Evolutionary conservation across 2,888 invertebrate genomes (phyloP), one percentile per base, ranked within the genome.

Genomic region (Ichneumoninae sp.): DNA sequence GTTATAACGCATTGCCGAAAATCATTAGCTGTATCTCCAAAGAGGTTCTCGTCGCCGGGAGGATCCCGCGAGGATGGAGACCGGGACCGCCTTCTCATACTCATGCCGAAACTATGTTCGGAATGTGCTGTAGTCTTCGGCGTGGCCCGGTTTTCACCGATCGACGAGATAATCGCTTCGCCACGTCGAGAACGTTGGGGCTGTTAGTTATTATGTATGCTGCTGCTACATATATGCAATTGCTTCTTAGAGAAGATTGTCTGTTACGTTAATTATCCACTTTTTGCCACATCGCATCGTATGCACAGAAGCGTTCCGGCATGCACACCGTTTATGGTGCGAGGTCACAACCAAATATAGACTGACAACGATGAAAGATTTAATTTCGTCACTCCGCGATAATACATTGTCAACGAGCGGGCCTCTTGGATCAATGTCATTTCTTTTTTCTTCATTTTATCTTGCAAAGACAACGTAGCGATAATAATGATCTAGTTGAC

Each of bases 91-190:
- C 47, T 52, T 22, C 47, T 47, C 52, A 33, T 13, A 63, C 22
- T 83, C 69, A 83, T 73, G 75, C 54, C 75, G 26, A 65, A 79
- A 79, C 65, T 75, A 75, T 75, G 78, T 50, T 60, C 16, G 74
- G 76, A 81, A 84, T 81, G 76, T 69, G 65, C 70, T 52, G 83
- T 60, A 50, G 76, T 66, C 50, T 54, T 85, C 81, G 70, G 81
- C 80, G 85, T 77, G 87, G 85, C 88, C 86, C 81, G 74, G 83
- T 88, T 89, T 89, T 90, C 89, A 60, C 87, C 88, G 87, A 90
- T 88, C 87, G 88, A 84, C 36, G 69, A 82, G 87, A 88, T 91
- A 91, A 90, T 90, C 88, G 88, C 86, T 88, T 76, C 54, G 83
- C 85, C 89, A 81, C 80, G 78, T 88, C 30, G 73, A 33, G 69